Percentiles rank a stretch among this genome's conserved stretches.
phyloP scores from a whole-genome alignment of 2,888 invertebrate genomes.

The Leptopilina drosophilae region DNA sequence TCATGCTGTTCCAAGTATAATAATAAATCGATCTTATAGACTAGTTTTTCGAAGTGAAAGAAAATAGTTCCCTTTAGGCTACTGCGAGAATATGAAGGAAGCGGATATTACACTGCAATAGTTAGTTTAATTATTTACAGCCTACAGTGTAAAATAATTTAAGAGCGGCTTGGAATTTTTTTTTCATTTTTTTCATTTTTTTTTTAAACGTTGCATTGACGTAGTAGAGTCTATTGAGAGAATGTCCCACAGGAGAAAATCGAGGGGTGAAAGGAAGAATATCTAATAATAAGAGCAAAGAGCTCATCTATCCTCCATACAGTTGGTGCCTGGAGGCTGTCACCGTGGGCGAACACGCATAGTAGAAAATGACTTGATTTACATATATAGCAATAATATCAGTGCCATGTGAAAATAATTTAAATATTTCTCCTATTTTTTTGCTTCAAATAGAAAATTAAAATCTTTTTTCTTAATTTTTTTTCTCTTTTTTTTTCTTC shows the following conservation, averaged over 20 bases:
- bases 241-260: slow-evolving; percentile 58
- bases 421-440: neutral
- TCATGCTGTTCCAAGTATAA: neutral
- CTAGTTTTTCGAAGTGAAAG: slow-evolving; percentile 5
- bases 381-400: slow-evolving; percentile 78
- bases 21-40: slow-evolving; percentile 19
- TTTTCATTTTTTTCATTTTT: too few relatives aligned
- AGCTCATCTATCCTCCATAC: slow-evolving; percentile 72
- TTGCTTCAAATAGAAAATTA: neutral
- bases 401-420: slow-evolving; percentile 59
- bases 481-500: too few relatives aligned
- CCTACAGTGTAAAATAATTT: slow-evolving; percentile 52
- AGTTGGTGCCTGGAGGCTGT: slow-evolving; percentile 73
- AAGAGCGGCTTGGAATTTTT: neutral
- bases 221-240: slow-evolving; percentile 16
- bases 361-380: slow-evolving; percentile 72
- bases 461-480: too few relatives aligned
- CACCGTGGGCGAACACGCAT: slow-evolving; percentile 74
- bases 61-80: slow-evolving; percentile 6
- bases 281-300: slow-evolving; percentile 75
- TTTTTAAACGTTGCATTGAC: slow-evolving; percentile 18
- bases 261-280: slow-evolving; percentile 67
- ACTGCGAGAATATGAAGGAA: slow-evolving; percentile 34
- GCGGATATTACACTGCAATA: slow-evolving; percentile 57
- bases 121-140: slow-evolving; percentile 65